phyloP scores from a whole-genome alignment of 2,113 vertebrate genomes.

The Vireo altiloquus region DNA sequence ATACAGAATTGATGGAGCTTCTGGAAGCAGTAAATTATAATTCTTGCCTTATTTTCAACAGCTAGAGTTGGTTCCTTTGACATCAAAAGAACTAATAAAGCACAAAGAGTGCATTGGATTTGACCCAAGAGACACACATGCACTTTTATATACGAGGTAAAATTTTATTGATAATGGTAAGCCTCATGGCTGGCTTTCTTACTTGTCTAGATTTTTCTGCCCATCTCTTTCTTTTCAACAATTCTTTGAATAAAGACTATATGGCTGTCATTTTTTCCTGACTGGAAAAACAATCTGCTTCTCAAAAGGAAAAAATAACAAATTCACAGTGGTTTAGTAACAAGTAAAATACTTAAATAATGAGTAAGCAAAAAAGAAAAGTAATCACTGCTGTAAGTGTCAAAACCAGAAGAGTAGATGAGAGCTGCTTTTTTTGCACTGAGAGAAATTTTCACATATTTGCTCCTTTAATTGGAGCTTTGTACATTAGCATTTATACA shows the following conservation, averaged over 20 bases:
- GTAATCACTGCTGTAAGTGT: background rate
- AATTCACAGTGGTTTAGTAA: background rate
- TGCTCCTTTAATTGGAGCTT: background rate
- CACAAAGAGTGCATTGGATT: background rate
- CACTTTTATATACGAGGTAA: background rate
- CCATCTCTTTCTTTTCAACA: background rate
- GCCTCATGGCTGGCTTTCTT: background rate
- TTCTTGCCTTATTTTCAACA: background rate
- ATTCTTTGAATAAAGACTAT: background rate
- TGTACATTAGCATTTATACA: background rate
- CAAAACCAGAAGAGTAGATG: background rate
- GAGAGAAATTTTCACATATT: background rate
- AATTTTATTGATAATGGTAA: background rate
- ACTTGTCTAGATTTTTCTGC: background rate
- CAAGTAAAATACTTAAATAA: background rate
- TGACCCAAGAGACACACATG: background rate
- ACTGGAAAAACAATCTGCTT: background rate
- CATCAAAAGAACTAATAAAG: conserved; percentile 1
- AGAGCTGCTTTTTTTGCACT: background rate
- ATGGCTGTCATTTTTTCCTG: background rate
- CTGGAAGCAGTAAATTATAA: conserved; percentile 11
- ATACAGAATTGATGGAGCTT: background rate
- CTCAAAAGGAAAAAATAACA: background rate
- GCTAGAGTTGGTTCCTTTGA: background rate
- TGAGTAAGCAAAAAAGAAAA: background rate